A percentile compares a stretch with the other conserved stretches of the same genome.
phyloP scores from a whole-genome alignment of 2,888 invertebrate genomes.

The Serripes groenlandicus region DNA sequence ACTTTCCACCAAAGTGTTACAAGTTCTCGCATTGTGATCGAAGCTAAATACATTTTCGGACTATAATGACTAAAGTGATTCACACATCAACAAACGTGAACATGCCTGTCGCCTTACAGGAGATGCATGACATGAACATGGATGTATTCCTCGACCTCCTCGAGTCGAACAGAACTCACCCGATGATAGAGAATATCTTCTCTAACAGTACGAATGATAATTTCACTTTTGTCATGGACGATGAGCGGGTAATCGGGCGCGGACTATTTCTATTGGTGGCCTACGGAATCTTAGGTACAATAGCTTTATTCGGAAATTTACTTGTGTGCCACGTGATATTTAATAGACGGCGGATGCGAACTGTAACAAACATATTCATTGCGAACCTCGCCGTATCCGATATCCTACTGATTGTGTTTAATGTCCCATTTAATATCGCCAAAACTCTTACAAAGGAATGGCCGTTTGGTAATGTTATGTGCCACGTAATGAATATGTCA shows the following conservation, averaged over 20 bases:
- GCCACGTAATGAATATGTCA: slow-evolving; percentile 86
- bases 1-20: too few relatives aligned
- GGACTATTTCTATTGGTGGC: slow-evolving; percentile 69
- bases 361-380: slow-evolving; percentile 84
- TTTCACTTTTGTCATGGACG: slow-evolving; percentile 3
- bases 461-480: slow-evolving; percentile 87
- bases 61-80: neutral
- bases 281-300: slow-evolving; percentile 76
- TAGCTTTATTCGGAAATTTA: slow-evolving; percentile 82
- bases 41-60: neutral
- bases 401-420: slow-evolving; percentile 83
- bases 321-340: slow-evolving; percentile 83
- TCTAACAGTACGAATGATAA: neutral
- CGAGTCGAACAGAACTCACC: neutral
- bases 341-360: slow-evolving; percentile 81
- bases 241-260: slow-evolving; percentile 16
- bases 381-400: slow-evolving; percentile 83
- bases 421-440: slow-evolving; percentile 87
- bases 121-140: slow-evolving; percentile 1
- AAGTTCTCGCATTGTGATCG: neutral
- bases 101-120: neutral
- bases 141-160: neutral
- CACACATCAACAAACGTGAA: neutral
- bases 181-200: neutral
- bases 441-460: slow-evolving; percentile 86